A percentile compares a stretch with the other conserved stretches of the same genome.
These are phyloP conservation scores for Anguilla japonica DNA, from an alignment of 2,113 vertebrate species.

Conservation along the genomic window DNA sequence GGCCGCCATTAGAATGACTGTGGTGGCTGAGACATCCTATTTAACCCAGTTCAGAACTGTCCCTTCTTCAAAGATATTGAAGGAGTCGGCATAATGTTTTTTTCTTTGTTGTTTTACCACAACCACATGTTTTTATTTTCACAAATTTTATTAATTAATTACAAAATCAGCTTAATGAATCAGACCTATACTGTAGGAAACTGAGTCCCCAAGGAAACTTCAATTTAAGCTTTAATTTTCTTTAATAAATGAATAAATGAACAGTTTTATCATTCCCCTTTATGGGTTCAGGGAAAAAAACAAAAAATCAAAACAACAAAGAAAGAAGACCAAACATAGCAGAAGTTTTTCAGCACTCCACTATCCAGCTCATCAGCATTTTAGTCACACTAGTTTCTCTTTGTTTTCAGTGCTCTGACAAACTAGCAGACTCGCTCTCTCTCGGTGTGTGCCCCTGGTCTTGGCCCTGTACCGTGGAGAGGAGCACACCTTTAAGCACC, in stretches of 20 bases:
- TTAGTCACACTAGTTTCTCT: too few species aligned
- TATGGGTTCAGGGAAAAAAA: too few species aligned
- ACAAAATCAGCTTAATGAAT: not conserved
- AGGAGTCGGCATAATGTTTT: not conserved
- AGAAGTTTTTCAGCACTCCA: too few species aligned
- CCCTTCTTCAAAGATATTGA: not conserved
- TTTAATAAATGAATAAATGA: not conserved
- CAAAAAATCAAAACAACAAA: too few species aligned
- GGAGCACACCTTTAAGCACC: too few species aligned
- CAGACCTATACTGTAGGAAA: not conserved
- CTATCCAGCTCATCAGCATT: too few species aligned
- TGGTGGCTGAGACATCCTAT: not conserved
- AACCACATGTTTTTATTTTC: not conserved
- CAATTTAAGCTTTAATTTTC: not conserved
- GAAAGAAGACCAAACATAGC: too few species aligned
- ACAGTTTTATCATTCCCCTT: too few species aligned
- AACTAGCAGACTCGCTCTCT: too few species aligned
- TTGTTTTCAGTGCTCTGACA: too few species aligned
- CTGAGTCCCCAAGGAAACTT: not conserved
- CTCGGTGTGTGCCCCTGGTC: too few species aligned
- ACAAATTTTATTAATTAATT: not conserved
- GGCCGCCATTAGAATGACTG: constrained; percentile 31
- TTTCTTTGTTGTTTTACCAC: not conserved
- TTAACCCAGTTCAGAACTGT: not conserved
- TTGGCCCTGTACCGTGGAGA: too few species aligned